Base-by-base conservation (phyloP, 1,140 invertebrate genomes). In the Liolophura sinensis region DNA sequence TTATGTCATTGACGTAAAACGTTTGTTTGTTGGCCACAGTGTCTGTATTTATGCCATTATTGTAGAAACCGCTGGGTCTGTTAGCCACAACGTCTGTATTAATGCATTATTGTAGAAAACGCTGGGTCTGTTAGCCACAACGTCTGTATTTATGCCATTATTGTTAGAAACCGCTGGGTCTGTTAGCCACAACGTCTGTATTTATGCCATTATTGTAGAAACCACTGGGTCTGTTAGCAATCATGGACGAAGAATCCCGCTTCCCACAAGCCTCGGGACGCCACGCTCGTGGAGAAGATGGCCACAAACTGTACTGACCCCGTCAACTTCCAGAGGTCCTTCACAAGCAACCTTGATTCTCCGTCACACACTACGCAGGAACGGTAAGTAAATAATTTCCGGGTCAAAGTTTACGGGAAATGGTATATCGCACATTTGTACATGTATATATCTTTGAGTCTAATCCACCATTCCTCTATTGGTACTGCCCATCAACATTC, bases 171-270 rank as follows among this genome's bases (percentile, higher is more conserved):
- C 3, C 31, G 9, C 31, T 40, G 3, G 31, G 9, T 40, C 31
- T 40, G 31, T 40, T 40, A 40, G 3, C 31, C 9, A 40, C 9
- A 9, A 40, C 31, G 31, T 40, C 31, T 40, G 31, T 40, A 5
- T 40, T 40, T 40, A 40, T 40, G 31, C 9, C 31, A 9, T 40
- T 40, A 9, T 40, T 40, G 31, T 40, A 79, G 78, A 96, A 96
- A 86, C 94, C 94, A 0, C 91, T 91, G 78, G 95, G 95, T 24
- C 85, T 97, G 56, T 87, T 97, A 31, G 94, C 93, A 79, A 87
- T 97, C 47, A 85, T 97, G 47, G 95, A 98, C 83, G 95, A 98
- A 87, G 94, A 97, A 86, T 96, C 93, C 90, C 94, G 93, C 90
- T 94, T 82, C 22, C 31, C 73, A 73, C 0, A 74, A 67, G 77